Evolutionary conservation across 1,140 invertebrate species (phyloP).

Genomic region (Delia radicum): DNA sequence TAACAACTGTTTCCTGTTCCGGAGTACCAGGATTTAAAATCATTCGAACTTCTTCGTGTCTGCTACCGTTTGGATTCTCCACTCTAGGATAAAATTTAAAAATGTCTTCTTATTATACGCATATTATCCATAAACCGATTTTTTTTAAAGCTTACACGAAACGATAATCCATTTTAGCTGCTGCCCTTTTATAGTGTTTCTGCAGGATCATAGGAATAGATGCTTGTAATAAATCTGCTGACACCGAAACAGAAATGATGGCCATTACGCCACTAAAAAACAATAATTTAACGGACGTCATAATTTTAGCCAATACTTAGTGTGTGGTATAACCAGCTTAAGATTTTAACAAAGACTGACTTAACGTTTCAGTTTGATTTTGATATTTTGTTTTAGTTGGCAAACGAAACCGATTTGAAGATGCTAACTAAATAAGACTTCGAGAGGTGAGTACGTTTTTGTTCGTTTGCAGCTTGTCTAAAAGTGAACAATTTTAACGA

Average conservation of each 20-base stretch:
- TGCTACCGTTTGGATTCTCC: conserved; percentile 47
- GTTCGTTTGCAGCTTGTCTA: too few species aligned
- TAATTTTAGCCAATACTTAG: background rate
- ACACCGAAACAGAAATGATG: conserved; percentile 33
- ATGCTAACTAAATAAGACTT: too few species aligned
- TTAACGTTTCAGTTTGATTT: too few species aligned
- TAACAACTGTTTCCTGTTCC: conserved; percentile 44
- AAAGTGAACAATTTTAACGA: too few species aligned
- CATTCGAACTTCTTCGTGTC: conserved; percentile 48
- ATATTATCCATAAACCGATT: background rate
- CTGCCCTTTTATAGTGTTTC: conserved; percentile 31
- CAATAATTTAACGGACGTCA: background rate
- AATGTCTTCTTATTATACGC: background rate
- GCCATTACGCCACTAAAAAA: conserved; percentile 25
- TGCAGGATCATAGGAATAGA: conserved; percentile 33
- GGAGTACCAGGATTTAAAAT: conserved; percentile 48
- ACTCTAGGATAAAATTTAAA: conserved; percentile 28
- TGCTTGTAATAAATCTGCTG: conserved; percentile 36
- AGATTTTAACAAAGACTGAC: background rate
- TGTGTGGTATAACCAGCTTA: too few species aligned
- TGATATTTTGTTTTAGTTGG: too few species aligned
- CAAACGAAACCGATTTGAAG: too few species aligned
- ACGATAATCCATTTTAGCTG: conserved; percentile 42
- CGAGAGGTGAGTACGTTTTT: too few species aligned
- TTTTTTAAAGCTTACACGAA: conserved; percentile 34